Percentiles rank a stretch among this genome's conserved stretches.
Evolutionary conservation across 2,888 invertebrate genomes (phyloP).

Genomic region (Drosophila suboccidentalis): DNA sequence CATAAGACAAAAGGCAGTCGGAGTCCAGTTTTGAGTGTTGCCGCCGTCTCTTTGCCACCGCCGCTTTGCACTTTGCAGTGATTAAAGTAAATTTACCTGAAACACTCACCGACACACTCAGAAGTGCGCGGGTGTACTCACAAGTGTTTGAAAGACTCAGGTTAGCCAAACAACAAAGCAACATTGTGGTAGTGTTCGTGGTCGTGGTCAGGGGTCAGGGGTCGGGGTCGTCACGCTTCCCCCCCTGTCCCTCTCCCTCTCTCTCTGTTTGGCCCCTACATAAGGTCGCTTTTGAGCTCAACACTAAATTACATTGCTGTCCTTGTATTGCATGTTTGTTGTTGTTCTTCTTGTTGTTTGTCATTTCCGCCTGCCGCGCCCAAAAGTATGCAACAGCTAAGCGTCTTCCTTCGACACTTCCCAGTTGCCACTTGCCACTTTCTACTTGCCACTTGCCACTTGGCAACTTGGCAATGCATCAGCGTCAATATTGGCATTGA

Average conservation of each 20-base stretch:
- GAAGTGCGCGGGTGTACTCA: slow-evolving; percentile 23
- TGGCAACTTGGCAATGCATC: slow-evolving; percentile 76
- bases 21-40: slow-evolving; percentile 59
- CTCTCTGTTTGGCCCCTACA: not conserved
- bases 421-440: slow-evolving; percentile 33
- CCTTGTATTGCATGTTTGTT: slow-evolving; percentile 17
- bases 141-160: slow-evolving; percentile 64
- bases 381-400: slow-evolving; percentile 67
- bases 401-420: slow-evolving; percentile 27
- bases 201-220: slow-evolving; percentile 15
- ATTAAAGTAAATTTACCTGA: slow-evolving; percentile 81
- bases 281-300: slow-evolving; percentile 8
- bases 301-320: slow-evolving; percentile 45
- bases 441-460: slow-evolving; percentile 31
- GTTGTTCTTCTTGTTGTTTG: slow-evolving; percentile 22
- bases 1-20: slow-evolving; percentile 76
- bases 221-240: slow-evolving; percentile 24
- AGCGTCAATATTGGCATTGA: slow-evolving; percentile 73
- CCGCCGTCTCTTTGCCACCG: slow-evolving; percentile 60
- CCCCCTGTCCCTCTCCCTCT: not conserved
- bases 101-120: slow-evolving; percentile 46
- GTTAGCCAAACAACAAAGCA: slow-evolving; percentile 64
- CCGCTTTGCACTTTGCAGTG: slow-evolving; percentile 74
- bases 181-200: slow-evolving; percentile 22
- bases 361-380: slow-evolving; percentile 68